Evolutionary conservation across 2,888 invertebrate genomes (phyloP), one percentile per base, ranked within the genome.

Genomic region (Ochlodes sylvanus): DNA sequence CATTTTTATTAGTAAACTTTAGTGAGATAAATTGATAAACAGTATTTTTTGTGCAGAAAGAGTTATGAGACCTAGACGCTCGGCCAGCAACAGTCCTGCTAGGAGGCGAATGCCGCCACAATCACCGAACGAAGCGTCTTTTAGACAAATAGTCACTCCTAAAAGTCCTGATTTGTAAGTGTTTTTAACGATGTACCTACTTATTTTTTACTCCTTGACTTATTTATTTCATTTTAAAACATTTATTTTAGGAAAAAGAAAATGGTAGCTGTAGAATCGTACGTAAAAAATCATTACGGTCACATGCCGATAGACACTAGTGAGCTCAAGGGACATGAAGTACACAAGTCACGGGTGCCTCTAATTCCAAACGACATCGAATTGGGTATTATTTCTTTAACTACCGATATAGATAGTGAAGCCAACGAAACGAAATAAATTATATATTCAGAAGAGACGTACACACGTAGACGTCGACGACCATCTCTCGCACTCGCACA

Each of bases 201-300:
- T 7, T 38, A 38, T 38, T 38, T 38, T 38, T 10, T 38, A 38
- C 12, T 21, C n/a, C 15, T 7, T 60, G 15, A 44, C 50, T 50
- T 50, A 50, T 42, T 7, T 27, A 21, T 44, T 47, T 27, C 4
- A 32, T 27, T n/a, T 27, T 15, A 15, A 54, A 52, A 42, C 3
- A 15, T 64, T 15, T 1, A 27, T 75, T 75, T 52, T 64, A 78
- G 78, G 72, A 87, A 82, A 71, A 83, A 84, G 75, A 88, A 85
- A 73, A 85, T 84, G 81, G 82, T 81, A 66, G 81, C 81, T n/a
- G 84, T 85, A 65, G 88, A 87, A 73, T 79, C 86, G n/a, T 85
- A 88, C 76, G 78, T 86, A 55, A 86, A 84, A 70, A 81, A 70
- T 73, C 85, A 85, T 71, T 87, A 80, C 74, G 82, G 84, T 47